Conservation (phyloP, 2,797 vertebrate genomes). For the Myotis findleyi region DNA sequence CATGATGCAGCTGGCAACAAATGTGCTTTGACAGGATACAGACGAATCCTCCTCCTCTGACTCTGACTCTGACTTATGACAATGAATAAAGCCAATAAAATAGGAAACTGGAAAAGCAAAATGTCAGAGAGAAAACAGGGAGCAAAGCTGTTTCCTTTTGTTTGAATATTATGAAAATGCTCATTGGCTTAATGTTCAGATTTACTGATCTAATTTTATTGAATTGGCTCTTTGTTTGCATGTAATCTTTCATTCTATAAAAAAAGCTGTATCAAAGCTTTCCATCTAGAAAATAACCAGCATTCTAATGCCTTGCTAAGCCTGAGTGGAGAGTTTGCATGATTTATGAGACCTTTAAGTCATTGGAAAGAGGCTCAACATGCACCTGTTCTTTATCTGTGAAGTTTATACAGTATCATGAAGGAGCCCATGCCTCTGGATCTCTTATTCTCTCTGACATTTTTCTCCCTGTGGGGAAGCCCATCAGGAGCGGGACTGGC, state of each 20-base stretch:
- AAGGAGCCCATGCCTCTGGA: not conserved
- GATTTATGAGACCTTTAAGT: slow-evolving; percentile 45
- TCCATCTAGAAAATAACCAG: not conserved
- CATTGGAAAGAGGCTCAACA: slow-evolving; percentile 13
- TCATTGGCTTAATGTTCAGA: slow-evolving; percentile 44
- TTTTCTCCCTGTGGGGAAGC: not conserved
- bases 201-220: slow-evolving; percentile 27
- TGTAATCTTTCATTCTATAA: not conserved
- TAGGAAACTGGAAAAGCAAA: slow-evolving; percentile 29
- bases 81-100: slow-evolving; percentile 64
- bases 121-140: slow-evolving; percentile 13
- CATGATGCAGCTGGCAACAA: not conserved
- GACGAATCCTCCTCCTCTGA: slow-evolving; percentile 39
- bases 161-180: slow-evolving; percentile 17
- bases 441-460: not conserved
- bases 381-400: not conserved
- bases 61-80: slow-evolving; percentile 31
- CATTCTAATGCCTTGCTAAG: slow-evolving; percentile 9
- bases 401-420: not conserved
- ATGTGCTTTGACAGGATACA: slow-evolving; percentile 12
- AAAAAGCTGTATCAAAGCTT: slow-evolving; percentile 38
- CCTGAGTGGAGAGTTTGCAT: not conserved
- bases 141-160: slow-evolving; percentile 30
- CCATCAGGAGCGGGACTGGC: not conserved
- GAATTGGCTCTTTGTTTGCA: not conserved